phyloP scores from a whole-genome alignment of 2,113 vertebrate genomes.

The Shinisaurus crocodilurus region DNA sequence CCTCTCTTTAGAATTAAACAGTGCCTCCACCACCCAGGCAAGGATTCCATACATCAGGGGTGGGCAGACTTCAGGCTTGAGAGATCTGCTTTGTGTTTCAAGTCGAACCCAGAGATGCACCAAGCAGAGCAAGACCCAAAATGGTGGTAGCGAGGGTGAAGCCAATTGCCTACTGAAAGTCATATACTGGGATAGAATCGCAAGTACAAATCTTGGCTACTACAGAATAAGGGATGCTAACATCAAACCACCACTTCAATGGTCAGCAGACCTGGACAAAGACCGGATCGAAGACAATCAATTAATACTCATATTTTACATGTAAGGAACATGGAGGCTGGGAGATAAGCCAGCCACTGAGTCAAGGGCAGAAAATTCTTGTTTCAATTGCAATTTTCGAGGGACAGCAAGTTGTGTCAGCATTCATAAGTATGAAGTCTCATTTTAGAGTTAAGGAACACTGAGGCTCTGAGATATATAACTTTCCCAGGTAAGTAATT shows the following conservation, averaged over 20 bases:
- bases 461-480: not conserved
- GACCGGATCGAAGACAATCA: not conserved
- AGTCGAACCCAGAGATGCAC: not conserved
- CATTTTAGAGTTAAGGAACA: not conserved
- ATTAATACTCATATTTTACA: not conserved
- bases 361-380: not conserved
- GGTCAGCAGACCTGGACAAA: no score
- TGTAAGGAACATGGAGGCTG: not conserved
- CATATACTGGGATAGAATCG: not conserved
- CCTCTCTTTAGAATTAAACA: not conserved
- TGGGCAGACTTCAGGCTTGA: not conserved
- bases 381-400: not conserved
- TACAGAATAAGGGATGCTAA: not conserved
- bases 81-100: not conserved
- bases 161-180: not conserved
- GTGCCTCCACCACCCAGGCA: not conserved
- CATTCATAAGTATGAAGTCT: not conserved
- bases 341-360: not conserved
- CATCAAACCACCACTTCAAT: not conserved
- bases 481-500: not conserved
- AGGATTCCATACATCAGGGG: not conserved
- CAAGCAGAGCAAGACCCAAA: not conserved
- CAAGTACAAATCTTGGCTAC: not conserved
- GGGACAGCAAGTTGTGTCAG: not conserved
- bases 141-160: not conserved